Evolutionary conservation across 2,888 invertebrate genomes (phyloP).

Genomic region (Plutella xylostella): DNA sequence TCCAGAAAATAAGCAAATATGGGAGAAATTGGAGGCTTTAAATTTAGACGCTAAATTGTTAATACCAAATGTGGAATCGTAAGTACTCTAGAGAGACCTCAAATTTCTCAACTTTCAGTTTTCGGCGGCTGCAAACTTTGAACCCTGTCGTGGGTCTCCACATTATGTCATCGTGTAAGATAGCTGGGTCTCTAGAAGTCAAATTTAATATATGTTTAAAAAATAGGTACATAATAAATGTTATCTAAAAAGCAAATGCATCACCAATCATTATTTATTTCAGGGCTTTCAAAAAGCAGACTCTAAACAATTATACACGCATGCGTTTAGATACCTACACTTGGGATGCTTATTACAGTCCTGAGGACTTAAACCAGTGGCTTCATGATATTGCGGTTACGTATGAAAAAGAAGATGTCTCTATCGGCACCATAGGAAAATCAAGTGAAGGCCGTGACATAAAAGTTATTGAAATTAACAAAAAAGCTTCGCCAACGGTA

Average conservation of each 20-base stretch:
- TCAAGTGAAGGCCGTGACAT: not conserved
- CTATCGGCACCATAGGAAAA: not conserved
- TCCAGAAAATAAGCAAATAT: too few species aligned
- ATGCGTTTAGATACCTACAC: slow-evolving; percentile 24
- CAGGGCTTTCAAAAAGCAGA: slow-evolving; percentile 40
- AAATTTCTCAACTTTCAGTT: too few species aligned
- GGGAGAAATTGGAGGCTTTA: slow-evolving; percentile 37
- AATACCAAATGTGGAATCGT: slow-evolving; percentile 35
- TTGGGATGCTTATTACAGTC: slow-evolving; percentile 69
- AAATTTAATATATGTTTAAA: too few species aligned
- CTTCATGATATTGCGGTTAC: slow-evolving; percentile 49
- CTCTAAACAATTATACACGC: slow-evolving; percentile 23
- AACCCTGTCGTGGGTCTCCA: too few species aligned
- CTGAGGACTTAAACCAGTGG: slow-evolving; percentile 72
- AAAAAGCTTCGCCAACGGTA: slow-evolving; percentile 28
- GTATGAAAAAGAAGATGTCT: too few species aligned
- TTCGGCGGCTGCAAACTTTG: too few species aligned
- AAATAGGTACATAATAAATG: too few species aligned
- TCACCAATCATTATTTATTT: too few species aligned
- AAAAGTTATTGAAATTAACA: not conserved
- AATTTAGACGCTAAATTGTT: slow-evolving; percentile 24
- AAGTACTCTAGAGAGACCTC: too few species aligned
- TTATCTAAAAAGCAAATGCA: too few species aligned
- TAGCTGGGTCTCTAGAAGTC: too few species aligned
- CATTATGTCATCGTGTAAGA: too few species aligned